These are phyloP conservation scores for Eledona agricola DNA, from an alignment of 2,888 invertebrate species.

Conservation along the genomic window DNA sequence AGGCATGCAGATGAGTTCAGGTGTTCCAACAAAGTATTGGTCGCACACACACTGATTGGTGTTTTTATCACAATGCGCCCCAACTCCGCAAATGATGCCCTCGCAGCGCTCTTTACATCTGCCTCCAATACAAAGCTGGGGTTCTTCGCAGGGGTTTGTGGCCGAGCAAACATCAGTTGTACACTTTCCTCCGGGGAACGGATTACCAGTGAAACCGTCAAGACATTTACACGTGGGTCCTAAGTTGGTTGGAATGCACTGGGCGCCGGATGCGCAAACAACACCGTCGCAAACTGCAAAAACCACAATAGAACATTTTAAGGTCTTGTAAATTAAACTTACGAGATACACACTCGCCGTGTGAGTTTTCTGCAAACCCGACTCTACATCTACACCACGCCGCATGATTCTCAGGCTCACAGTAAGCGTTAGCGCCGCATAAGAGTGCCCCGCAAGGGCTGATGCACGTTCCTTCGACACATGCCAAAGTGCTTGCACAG, in stretches of 20 bases:
- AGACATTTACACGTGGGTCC: conserved; percentile 91
- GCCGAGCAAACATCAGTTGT: conserved; percentile 83
- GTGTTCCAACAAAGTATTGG: conserved; percentile 88
- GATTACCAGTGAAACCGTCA: conserved; percentile 87
- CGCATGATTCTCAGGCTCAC: conserved; percentile 87
- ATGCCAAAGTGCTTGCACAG: conserved; percentile 83
- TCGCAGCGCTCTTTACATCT: conserved; percentile 90
- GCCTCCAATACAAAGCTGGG: conserved; percentile 85
- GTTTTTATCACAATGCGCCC: conserved; percentile 83
- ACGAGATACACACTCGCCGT: conserved; percentile 86
- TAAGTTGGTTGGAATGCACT: conserved; percentile 83
- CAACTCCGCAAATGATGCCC: conserved; percentile 86
- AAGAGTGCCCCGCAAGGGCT: conserved; percentile 82
- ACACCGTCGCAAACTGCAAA: conserved; percentile 77
- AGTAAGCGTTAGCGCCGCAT: conserved; percentile 86
- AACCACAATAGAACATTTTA: no score
- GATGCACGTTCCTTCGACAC: conserved; percentile 79
- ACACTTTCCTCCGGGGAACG: conserved; percentile 90
- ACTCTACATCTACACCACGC: conserved; percentile 89
- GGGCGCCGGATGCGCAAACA: conserved; percentile 82
- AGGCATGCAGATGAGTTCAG: conserved; percentile 89
- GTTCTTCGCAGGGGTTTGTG: conserved; percentile 78
- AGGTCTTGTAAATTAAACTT: conserved; percentile 55
- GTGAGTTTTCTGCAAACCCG: conserved; percentile 80
- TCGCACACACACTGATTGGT: conserved; percentile 88